Evolutionary conservation across 2,113 vertebrate genomes (phyloP), one percentile per base, ranked within the genome.

Genomic region (Pseudonaja textilis): DNA sequence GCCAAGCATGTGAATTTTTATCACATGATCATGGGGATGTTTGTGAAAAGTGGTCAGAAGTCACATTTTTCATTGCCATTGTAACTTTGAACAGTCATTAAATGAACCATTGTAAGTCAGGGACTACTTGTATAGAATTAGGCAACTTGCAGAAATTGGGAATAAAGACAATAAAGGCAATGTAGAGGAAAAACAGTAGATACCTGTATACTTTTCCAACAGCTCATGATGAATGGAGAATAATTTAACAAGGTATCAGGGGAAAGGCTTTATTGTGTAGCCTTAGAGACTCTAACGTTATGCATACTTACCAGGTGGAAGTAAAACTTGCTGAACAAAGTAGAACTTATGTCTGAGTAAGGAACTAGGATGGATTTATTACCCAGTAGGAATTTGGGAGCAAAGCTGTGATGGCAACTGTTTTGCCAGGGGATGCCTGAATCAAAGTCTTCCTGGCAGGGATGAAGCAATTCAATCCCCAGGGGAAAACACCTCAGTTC

Each of bases 381-480:
- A 89, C 5, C 42, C 45, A 54, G 16, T 18, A 90, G 56, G 86
- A 87, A 64, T 10, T 29, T 16, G 11, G 16, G 34, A 87, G 56
- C 18, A 64, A 47, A 57, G 56, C 47, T 54, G 45, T 59, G n/a
- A n/a, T 56, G 87, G 87, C 56, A 45, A 42, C 91, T 87, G 45
- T 56, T 61, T 92, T 81, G 91, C 56, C 39, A 57, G 9, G 56
- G 56, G 61, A n/a, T 52, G 39, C 39, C 34, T 89, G 23, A 90
- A 88, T 50, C 92, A 93, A 93, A 93, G 61, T 86, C 6, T n/a
- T 34, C 7, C 74, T 93, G 50, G 29, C 57, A 89, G 56, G 52
- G 39, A 56, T 86, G 91, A 85, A 87, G 29, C 91, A 92, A 92
- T 93, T 86, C 39, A 93, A 90, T 23, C 69, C 16, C 39, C 50